Percentiles rank a stretch among this genome's conserved stretches.
phyloP scores from a whole-genome alignment of 2,797 vertebrate genomes.

The Hydrocynus forskahlii region DNA sequence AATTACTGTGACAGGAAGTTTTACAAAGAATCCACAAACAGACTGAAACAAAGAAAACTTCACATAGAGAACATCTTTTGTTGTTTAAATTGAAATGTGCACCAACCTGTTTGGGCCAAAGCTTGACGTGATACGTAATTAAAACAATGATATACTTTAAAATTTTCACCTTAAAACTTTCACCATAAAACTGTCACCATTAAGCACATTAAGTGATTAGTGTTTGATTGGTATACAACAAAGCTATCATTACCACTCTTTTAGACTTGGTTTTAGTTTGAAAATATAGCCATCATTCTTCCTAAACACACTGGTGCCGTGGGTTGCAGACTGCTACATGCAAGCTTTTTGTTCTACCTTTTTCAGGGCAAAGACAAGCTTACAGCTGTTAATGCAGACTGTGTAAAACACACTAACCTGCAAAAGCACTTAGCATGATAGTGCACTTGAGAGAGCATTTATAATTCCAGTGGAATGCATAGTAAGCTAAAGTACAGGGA shows the following conservation, averaged over 20 bases:
- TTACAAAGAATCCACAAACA: too few relatives aligned
- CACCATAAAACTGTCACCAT: too few relatives aligned
- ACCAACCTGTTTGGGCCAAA: too few relatives aligned
- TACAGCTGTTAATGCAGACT: background rate
- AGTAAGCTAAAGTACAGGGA: constrained; percentile 5
- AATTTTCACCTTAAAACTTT: too few relatives aligned
- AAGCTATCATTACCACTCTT: background rate
- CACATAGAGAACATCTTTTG: too few relatives aligned
- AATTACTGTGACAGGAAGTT: too few relatives aligned
- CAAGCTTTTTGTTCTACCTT: background rate
- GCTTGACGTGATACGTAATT: too few relatives aligned
- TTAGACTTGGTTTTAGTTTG: background rate
- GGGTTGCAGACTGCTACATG: background rate
- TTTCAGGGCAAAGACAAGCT: background rate
- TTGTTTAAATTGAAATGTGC: too few relatives aligned
- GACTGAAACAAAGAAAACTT: too few relatives aligned
- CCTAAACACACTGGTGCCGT: background rate
- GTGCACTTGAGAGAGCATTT: constrained; percentile 13
- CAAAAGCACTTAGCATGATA: constrained; percentile 22
- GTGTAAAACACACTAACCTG: constrained; percentile 8
- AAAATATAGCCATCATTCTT: background rate
- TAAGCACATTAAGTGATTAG: background rate
- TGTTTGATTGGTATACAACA: background rate
- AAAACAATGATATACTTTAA: too few relatives aligned
- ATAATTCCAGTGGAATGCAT: constrained; percentile 21